These are phyloP conservation scores for Upupa epops DNA, from an alignment of 2,113 vertebrate genomes.

Conservation along the genomic window DNA sequence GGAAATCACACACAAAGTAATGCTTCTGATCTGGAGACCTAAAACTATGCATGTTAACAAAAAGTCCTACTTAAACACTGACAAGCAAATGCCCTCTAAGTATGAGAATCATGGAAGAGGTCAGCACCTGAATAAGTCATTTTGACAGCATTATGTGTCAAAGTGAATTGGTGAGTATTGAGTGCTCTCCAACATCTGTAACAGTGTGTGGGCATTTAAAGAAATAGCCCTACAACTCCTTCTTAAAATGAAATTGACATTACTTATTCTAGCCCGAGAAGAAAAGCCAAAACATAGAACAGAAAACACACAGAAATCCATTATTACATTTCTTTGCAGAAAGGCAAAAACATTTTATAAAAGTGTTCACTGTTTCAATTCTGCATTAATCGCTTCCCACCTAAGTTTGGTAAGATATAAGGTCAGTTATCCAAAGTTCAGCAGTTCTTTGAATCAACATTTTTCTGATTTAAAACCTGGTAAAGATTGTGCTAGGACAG, in stretches of 20 bases:
- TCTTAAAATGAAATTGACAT: not conserved
- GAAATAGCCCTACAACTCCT: accelerated
- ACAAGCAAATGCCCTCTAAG: not conserved
- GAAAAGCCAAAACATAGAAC: not conserved
- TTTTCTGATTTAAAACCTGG: not conserved
- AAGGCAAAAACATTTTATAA: not conserved
- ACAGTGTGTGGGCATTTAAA: not conserved
- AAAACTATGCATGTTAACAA: not conserved
- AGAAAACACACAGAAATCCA: not conserved
- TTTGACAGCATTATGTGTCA: not conserved
- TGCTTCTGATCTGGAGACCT: not conserved
- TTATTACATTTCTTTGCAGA: not conserved
- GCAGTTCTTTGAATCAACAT: not conserved
- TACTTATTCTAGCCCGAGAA: accelerated
- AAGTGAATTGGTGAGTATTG: not conserved
- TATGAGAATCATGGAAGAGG: not conserved
- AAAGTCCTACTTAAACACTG: not conserved
- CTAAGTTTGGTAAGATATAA: not conserved
- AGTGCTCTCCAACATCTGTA: not conserved
- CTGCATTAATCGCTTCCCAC: not conserved
- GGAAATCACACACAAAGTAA: constrained; percentile 2
- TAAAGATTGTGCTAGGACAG: not conserved
- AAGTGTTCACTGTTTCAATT: not conserved
- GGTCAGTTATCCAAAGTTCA: not conserved
- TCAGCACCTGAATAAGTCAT: not conserved